Evolutionary conservation across 1,140 invertebrate genomes (phyloP).

Genomic region (Drosophila erecta): DNA sequence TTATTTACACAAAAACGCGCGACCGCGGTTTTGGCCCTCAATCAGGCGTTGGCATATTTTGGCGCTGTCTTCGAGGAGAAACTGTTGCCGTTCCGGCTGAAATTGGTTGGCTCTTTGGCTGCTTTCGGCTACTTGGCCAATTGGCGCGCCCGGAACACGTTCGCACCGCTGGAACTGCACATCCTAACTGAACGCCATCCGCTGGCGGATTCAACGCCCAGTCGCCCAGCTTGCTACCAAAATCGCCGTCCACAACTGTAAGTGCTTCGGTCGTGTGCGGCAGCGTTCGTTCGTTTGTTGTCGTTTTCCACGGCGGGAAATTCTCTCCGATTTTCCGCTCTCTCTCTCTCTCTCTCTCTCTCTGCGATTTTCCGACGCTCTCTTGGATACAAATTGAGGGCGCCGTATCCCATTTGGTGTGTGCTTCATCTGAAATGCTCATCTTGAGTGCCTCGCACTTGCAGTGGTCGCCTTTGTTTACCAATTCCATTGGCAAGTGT

Average conservation of each 20-base stretch:
- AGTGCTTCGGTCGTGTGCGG: conserved; percentile 25
- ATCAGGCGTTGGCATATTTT: conserved; percentile 49
- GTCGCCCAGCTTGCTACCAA: conserved; percentile 65
- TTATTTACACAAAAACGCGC: conserved; percentile 69
- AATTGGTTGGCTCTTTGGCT: conserved; percentile 43
- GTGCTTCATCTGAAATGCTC: conserved; percentile 12
- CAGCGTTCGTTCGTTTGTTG: conserved; percentile 4
- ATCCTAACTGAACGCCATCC: conserved; percentile 76
- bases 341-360: conserved; percentile 14
- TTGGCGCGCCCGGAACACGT: conserved; percentile 77
- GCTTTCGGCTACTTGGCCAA: conserved; percentile 42
- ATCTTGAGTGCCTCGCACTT: conserved; percentile 9
- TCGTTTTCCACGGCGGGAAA: conserved; percentile 50
- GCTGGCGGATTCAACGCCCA: conserved; percentile 11
- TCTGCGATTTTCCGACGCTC: background rate
- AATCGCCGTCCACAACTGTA: conserved; percentile 48
- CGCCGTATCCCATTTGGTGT: background rate
- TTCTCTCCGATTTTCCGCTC: conserved; percentile 43
- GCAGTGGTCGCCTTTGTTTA: conserved; percentile 38
- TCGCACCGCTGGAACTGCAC: conserved; percentile 83
- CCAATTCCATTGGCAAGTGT: conserved; percentile 24
- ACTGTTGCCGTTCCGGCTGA: conserved; percentile 41
- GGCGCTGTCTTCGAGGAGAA: background rate
- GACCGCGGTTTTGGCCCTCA: conserved; percentile 45
- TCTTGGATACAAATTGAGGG: conserved; percentile 14